Base-by-base conservation (phyloP, 2,888 invertebrate species). In the Caenorhabditis uteleia region DNA sequence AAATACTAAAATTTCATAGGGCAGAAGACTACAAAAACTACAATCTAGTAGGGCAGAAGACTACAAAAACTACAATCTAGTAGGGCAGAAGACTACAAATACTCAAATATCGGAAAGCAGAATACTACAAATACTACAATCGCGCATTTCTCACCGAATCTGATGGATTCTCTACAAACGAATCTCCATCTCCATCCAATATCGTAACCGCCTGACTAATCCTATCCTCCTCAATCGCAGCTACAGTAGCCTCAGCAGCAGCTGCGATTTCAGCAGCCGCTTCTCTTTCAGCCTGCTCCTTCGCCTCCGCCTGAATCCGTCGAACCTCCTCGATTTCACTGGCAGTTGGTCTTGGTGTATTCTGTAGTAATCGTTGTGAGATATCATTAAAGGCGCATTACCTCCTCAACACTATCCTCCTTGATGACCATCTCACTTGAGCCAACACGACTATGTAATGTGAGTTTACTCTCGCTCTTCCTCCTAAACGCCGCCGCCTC, bases 41-140 rank as follows among this genome's bases (percentile, higher is more conserved):
- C n/a, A n/a, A n/a, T n/a, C n/a, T n/a, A n/a, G n/a, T n/a, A n/a
- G n/a, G n/a, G n/a, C n/a, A n/a, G n/a, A n/a, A n/a, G n/a, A n/a
- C n/a, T 6, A 27, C 14, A 25, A 26, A 21, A 21, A 21, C 10
- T 8, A 10, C 10, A 8, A 8, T 14, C 10, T 12, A 34, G 31
- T 18, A 25, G 4, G 4, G 6, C 25, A 42, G n/a, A 42, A 39
- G 23, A 26, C 3, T 12, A 16, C n/a, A 39, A 12, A 29, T 49
- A 53, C 21, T 39, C 54, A 54, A 45, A 54, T 55, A 61, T 61
- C 60, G 12, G 54, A 54, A 20, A 55, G 60, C 54, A 55, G n/a
- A n/a, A n/a, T n/a, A n/a, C n/a, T n/a, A n/a, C n/a, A n/a, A n/a
- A n/a, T n/a, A n/a, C n/a, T n/a, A n/a, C n/a, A n/a, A n/a, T n/a